Conservation (phyloP, 1,140 invertebrate genomes). For the Carcinoscorpius rotundicauda region DNA sequence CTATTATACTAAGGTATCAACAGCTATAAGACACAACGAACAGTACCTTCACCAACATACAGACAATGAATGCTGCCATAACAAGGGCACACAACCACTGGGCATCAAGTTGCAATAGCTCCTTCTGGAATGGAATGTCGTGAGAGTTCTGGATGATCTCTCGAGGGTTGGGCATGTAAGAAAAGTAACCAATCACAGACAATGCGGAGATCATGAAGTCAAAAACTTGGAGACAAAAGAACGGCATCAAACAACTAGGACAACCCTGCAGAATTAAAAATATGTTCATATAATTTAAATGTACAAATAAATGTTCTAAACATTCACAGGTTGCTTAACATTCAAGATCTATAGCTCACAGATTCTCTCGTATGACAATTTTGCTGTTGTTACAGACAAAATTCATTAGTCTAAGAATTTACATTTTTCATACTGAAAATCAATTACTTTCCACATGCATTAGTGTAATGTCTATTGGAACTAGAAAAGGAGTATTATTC, state of each 20-base stretch:
- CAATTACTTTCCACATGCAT: too few relatives aligned
- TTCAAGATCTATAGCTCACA: too few relatives aligned
- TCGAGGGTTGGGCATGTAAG: constrained; percentile 64
- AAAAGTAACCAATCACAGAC: constrained; percentile 67
- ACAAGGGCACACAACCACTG: constrained; percentile 56
- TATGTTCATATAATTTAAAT: too few relatives aligned
- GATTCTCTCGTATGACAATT: background rate
- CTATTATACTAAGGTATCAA: background rate
- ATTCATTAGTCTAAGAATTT: too few relatives aligned
- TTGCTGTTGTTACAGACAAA: too few relatives aligned
- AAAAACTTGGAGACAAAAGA: constrained; percentile 77
- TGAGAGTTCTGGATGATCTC: constrained; percentile 52
- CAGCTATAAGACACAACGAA: constrained; percentile 11
- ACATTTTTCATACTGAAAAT: too few relatives aligned
- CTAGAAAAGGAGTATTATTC: too few relatives aligned
- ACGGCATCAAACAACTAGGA: constrained; percentile 66
- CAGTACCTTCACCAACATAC: constrained; percentile 58
- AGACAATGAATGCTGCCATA: constrained; percentile 51
- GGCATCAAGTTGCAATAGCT: constrained; percentile 52
- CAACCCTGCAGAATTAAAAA: constrained; percentile 11
- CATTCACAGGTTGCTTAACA: too few relatives aligned
- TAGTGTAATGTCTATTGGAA: too few relatives aligned
- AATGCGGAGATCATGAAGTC: constrained; percentile 49
- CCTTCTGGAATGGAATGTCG: constrained; percentile 53
- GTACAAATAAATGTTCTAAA: too few relatives aligned